Evolutionary conservation across 2,888 invertebrate species (phyloP), one percentile per base, ranked within the genome.

Genomic region (Ormia ochracea): DNA sequence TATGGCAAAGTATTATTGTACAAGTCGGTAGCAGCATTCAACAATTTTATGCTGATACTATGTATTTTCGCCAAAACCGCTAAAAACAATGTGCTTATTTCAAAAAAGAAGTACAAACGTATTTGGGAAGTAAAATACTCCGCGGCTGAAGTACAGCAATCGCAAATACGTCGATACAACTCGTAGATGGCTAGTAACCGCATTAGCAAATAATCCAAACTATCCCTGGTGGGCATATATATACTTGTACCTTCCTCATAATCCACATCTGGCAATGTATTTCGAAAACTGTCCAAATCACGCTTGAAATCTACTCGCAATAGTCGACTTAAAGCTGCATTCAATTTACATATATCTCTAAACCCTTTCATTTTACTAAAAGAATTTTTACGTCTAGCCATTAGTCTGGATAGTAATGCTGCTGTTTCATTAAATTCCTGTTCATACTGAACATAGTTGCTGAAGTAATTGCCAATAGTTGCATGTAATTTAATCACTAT

Each of bases 371-470:
- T 85, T 17, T 82, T 83, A 1, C 81, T 84, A 76, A 89, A 89
- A 0, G 89, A 89, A 65, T 87, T 88, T 65, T 88, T 87, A 0
- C 89, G 86, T 1, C 88, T 85, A 0, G 88, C 89, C 84, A 88
- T 87, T 0, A 89, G 79, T 1, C 89, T 85, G 1, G 87, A 87
- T 33, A 89, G 84, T 26, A 89, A 59, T 0, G 89, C 89, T 1
- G 88, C 87, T 1, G 85, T 84, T 58, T 88, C 82, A 5, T 84
- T 82, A 17, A 89, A 85, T 12, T 86, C 85, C 17, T 59, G 38
- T 0, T 82, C 81, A 31, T 82, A 75, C n/a, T 78, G 70, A 1
- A 70, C 66, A 6, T 78, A 26, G 17, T 68, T 63, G 6, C 50
- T 43, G 9, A 73, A 63, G 73, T 85, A 83, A 43, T 79, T 78